Base-by-base conservation (phyloP, 2,797 vertebrate species). In the Anolis apletophallus region DNA sequence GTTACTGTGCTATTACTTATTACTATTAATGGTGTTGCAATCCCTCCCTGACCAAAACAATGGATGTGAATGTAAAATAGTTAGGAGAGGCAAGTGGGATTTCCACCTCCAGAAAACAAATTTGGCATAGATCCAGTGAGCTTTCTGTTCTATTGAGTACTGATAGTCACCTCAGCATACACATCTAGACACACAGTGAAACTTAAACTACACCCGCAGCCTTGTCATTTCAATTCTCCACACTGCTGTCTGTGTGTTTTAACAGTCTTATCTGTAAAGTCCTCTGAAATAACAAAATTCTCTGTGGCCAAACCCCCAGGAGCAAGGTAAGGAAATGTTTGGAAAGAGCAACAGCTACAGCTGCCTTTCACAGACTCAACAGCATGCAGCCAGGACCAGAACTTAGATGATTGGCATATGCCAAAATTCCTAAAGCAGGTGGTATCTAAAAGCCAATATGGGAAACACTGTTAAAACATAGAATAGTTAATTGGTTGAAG, bases 271-370 rank as follows among this genome's bases (percentile, higher is more conserved):
- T 90, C 91, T 93, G 88, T 92, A 82, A 92, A 92, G 85, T 85
- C 91, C 92, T 92, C 88, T 92, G 88, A 91, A 92, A 91, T 78
- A 85, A 89, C 75, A 82, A 88, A 94, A 94, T 92, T 93, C 57
- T 17, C 89, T 93, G 80, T 92, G 91, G 93, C 91, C 93, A 94
- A 46, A 73, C 91, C 87, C 83, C 85, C 83, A 83, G 50, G 87
- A 93, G 87, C 72, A 88, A 73, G 88, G 88, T 92, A 90, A 89
- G 72, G 92, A 89, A 90, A 92, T 84, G 92, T 91, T 88, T 81
- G 79, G 77, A 90, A 87, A 76, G 94, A 68, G 92, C 91, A 90
- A 90, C 86, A 88, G 87, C 6, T 1, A 92, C 82, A 90, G 88
- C 90, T 90, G 88, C 91, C 40, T 86, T 94, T 85, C 87, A 85